Evolutionary conservation across 2,888 invertebrate genomes (phyloP).

Genomic region (Amiota minor): DNA sequence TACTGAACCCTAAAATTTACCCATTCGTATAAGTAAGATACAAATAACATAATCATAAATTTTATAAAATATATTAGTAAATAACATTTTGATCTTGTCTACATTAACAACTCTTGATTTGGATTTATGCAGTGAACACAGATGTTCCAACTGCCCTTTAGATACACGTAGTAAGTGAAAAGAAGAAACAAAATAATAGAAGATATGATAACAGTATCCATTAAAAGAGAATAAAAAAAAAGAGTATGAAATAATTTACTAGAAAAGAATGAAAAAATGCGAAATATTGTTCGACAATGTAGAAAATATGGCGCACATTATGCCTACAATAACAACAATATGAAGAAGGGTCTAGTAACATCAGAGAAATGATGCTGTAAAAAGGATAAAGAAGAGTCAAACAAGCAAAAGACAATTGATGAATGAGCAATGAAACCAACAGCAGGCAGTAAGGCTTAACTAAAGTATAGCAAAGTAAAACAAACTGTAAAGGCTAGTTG

Average conservation of each 20-base stretch:
- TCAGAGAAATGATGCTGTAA: too few relatives aligned
- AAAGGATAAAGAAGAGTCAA: too few relatives aligned
- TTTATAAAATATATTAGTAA: constrained; percentile 9
- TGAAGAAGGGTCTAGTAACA: background rate
- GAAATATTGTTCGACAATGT: constrained; percentile 2
- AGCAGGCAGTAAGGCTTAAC: too few relatives aligned
- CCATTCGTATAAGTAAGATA: background rate
- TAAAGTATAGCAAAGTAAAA: too few relatives aligned
- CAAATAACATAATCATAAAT: background rate
- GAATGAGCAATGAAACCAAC: too few relatives aligned
- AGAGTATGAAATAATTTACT: background rate
- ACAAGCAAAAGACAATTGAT: too few relatives aligned
- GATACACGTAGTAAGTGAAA: background rate
- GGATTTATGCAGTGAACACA: constrained; percentile 24
- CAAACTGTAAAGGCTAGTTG: too few relatives aligned
- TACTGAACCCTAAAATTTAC: too few relatives aligned
- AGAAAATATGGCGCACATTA: constrained; percentile 25
- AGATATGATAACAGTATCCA: background rate
- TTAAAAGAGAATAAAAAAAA: background rate
- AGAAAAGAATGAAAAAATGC: background rate
- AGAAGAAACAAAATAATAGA: background rate
- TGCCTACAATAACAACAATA: background rate
- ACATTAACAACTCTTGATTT: constrained; percentile 12
- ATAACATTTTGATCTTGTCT: background rate
- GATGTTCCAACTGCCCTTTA: constrained; percentile 1